A percentile compares a stretch with the other conserved stretches of the same genome.
Evolutionary conservation across 2,888 invertebrate species (phyloP).

Genomic region (Ennomos erosarius): DNA sequence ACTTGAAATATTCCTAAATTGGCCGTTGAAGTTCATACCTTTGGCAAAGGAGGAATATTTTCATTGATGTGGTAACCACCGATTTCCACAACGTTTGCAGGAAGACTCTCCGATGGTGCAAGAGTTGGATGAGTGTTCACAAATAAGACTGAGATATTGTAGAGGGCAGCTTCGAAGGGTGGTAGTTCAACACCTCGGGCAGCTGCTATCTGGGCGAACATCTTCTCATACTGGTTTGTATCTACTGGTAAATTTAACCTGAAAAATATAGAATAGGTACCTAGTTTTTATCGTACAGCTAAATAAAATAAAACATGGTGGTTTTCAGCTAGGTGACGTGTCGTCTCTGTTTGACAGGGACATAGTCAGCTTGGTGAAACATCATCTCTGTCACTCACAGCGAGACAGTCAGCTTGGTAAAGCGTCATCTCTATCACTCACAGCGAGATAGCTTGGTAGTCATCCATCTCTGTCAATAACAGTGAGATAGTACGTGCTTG

Average conservation of each 20-base stretch:
- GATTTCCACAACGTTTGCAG: slow-evolving; percentile 62
- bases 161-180: slow-evolving; percentile 44
- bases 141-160: slow-evolving; percentile 59
- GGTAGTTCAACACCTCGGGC: slow-evolving; percentile 52
- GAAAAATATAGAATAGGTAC: slow-evolving; percentile 11
- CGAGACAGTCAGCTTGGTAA: too few species aligned
- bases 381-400: too few species aligned
- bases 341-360: too few species aligned
- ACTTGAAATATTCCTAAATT: too few species aligned
- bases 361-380: too few species aligned
- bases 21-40: slow-evolving; percentile 46
- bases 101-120: slow-evolving; percentile 48
- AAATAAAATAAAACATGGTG: too few species aligned
- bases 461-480: too few species aligned
- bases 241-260: slow-evolving; percentile 41
- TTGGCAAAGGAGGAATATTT: slow-evolving; percentile 52
- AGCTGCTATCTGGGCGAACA: slow-evolving; percentile 50
- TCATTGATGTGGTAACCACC: slow-evolving; percentile 66
- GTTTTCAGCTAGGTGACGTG: too few species aligned
- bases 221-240: slow-evolving; percentile 41
- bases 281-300: too few species aligned
- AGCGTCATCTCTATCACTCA: too few species aligned
- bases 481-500: too few species aligned
- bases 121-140: slow-evolving; percentile 62
- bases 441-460: too few species aligned